Percentiles rank a stretch among this genome's conserved stretches.
phyloP scores from a whole-genome alignment of 1,140 invertebrate species.

The Drosophila lacteicornis region DNA sequence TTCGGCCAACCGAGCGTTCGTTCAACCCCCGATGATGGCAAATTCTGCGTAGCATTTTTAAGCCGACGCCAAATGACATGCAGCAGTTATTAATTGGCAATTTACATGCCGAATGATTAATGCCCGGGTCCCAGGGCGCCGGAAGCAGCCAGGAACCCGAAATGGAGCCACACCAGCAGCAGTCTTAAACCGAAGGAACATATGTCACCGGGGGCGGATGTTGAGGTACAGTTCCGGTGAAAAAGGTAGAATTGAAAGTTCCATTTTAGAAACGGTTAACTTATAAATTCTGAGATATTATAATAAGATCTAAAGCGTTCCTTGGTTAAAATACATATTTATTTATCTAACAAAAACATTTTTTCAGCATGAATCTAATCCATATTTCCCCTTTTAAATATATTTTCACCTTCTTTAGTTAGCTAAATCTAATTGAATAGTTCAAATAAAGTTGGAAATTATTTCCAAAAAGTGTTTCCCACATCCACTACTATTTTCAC shows the following conservation, averaged over 20 bases:
- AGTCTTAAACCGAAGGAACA: slow-evolving; percentile 66
- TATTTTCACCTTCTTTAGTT: not conserved
- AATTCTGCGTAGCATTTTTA: slow-evolving; percentile 69
- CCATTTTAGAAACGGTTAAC: not conserved
- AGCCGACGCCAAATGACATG: slow-evolving; percentile 78
- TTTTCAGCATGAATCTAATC: no score
- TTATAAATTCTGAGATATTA: not conserved
- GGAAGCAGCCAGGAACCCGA: slow-evolving; percentile 67
- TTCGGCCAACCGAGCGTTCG: slow-evolving; percentile 4
- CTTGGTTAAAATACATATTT: no score
- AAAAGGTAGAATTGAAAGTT: not conserved
- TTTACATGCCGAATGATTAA: slow-evolving; percentile 84
- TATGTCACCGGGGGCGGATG: slow-evolving; percentile 57
- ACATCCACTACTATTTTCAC: not conserved
- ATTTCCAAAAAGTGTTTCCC: no score
- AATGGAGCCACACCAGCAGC: slow-evolving; percentile 71
- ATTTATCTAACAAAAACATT: no score
- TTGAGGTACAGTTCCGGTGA: not conserved
- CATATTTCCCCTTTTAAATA: no score
- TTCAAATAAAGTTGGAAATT: no score
- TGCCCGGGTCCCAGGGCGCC: slow-evolving; percentile 49
- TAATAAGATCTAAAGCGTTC: no score
- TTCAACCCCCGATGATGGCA: slow-evolving; percentile 49
- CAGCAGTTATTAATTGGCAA: slow-evolving; percentile 84
- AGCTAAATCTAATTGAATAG: not conserved